Percentiles rank a stretch among this genome's conserved stretches.
Conservation (phyloP, 2,797 vertebrate genomes). For the Paratrypauchen microcephalus region DNA sequence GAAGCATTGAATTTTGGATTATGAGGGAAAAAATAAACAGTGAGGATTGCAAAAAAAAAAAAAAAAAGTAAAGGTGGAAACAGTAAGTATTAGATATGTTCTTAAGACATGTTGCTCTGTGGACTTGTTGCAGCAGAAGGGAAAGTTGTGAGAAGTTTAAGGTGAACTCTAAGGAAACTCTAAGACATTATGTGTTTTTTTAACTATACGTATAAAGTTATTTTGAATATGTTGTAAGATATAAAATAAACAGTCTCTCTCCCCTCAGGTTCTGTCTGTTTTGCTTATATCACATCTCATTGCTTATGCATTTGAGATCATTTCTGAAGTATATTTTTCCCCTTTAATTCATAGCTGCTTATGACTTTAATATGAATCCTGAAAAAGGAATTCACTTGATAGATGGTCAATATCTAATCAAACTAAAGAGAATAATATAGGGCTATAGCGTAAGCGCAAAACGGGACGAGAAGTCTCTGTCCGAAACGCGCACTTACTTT, state of each 20-base stretch:
- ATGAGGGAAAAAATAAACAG: conserved; percentile 33
- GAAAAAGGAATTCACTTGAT: neutral
- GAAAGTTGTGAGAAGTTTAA: conserved; percentile 54
- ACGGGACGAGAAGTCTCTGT: conserved; percentile 19
- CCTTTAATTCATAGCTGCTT: neutral
- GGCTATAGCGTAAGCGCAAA: conserved; percentile 1
- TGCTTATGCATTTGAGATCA: neutral
- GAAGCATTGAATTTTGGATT: conserved; percentile 53
- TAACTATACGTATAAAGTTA: neutral
- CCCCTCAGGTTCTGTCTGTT: neutral
- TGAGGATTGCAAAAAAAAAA: conserved; percentile 19
- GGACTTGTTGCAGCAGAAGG: conserved; percentile 41
- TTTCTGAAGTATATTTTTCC: neutral
- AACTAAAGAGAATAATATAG: neutral
- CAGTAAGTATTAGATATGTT: neutral
- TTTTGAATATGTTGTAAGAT: too few species aligned
- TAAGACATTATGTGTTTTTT: neutral
- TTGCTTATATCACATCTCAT: neutral
- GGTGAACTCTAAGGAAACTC: conserved; percentile 16
- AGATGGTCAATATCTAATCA: neutral
- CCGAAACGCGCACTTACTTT: neutral
- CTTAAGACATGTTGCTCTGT: conserved; percentile 5
- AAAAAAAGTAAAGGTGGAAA: conserved; percentile 19
- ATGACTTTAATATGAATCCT: neutral
- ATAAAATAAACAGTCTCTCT: neutral